Evolutionary conservation across 2,797 vertebrate species (phyloP), one percentile per base, ranked within the genome.

Genomic region (Coilia nasus): DNA sequence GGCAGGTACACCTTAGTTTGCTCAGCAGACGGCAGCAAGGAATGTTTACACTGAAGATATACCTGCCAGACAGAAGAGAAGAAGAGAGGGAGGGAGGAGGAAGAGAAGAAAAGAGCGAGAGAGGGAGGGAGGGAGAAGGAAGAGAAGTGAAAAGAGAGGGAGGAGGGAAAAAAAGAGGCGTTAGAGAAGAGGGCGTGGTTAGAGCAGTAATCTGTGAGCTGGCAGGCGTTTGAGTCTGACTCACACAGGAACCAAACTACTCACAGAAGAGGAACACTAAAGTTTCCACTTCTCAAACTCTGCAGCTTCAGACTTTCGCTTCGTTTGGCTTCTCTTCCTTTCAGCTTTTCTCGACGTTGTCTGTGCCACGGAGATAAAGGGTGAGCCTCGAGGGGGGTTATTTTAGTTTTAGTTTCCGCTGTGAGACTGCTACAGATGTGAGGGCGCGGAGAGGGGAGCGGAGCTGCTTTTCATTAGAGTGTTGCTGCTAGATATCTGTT

Each of bases 171-270:
- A 56, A 31, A 9, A 82, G 60, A 71, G 35, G 17, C 2, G 15
- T 5, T 78, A 78, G 31, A 44, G 71, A 82, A 59, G 35, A 17
- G 6, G n/a, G 46, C 19, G 83, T 85, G 75, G 47, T 82, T 64
- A 87, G 67, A 23, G 44, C 85, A 44, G 56, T 81, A 82, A 57
- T 54, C 35, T 44, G 82, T 86, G 85, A 86, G 87, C 47, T 85
- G 25, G 54, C 86, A 41, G 82, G 64, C 46, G 88, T 11, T 21
- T 88, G 86, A 88, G 19, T 88, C 86, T 71, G 75, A 84, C 88
- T 91, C 84, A 80, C 83, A 64, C 87, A 92, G 95, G 94, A 95
- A 95, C 93, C 93, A 81, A 84, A 91, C 56, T 88, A 14, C 71
- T 75, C 64, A 4, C 31, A 19, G 31, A 78, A 78, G 71, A 78